These are phyloP conservation scores for Psittacus erithacus DNA, from an alignment of 2,113 vertebrate genomes.

Conservation along the genomic window DNA sequence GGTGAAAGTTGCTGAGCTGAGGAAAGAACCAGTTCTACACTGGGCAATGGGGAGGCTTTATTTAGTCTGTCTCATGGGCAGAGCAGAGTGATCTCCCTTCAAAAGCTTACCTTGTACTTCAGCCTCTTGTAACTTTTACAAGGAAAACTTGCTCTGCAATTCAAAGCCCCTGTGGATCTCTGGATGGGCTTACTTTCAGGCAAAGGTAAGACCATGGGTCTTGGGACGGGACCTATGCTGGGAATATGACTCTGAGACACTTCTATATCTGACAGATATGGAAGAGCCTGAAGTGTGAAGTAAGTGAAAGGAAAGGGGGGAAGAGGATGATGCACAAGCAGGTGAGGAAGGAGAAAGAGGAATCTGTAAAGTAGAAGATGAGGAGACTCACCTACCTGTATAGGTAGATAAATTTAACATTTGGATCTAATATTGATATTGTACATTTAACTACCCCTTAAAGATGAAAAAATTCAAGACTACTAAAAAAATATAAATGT, in stretches of 20 bases:
- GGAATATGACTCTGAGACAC: background rate
- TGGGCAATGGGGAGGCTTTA: background rate
- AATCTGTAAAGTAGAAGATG: background rate
- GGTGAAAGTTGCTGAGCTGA: background rate
- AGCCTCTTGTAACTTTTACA: accelerated
- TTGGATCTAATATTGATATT: background rate
- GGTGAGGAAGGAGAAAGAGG: background rate
- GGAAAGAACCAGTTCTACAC: background rate
- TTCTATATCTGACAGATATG: background rate
- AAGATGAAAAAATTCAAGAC: background rate
- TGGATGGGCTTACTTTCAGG: background rate
- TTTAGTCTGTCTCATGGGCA: background rate
- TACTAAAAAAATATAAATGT: background rate
- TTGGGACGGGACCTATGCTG: background rate
- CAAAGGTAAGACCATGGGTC: background rate
- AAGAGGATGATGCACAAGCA: background rate
- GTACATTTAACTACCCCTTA: background rate
- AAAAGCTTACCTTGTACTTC: background rate
- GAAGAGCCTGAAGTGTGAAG: background rate
- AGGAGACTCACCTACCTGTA: background rate
- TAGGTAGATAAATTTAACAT: background rate
- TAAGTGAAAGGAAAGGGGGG: background rate
- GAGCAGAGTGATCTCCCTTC: background rate
- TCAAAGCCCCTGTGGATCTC: background rate
- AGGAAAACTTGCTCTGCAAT: background rate